A percentile compares a stretch with the other conserved stretches of the same genome.
Evolutionary conservation across 2,113 vertebrate genomes (phyloP).

Genomic region (Xenopus tropicalis): DNA sequence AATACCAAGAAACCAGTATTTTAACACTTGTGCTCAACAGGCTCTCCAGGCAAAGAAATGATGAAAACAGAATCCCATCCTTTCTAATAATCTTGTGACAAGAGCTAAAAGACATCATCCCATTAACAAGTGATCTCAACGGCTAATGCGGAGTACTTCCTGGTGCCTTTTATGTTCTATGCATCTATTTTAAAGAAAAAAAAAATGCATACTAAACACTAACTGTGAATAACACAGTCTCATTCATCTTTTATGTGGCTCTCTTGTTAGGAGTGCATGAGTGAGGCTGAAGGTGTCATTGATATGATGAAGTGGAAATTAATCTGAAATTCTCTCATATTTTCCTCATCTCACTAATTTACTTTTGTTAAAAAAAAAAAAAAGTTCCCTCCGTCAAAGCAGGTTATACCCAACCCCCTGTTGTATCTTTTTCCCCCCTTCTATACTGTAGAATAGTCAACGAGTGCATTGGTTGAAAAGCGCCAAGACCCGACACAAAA

Average conservation of each 20-base stretch:
- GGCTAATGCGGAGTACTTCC: constrained; percentile 92
- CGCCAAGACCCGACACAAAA: constrained; percentile 88
- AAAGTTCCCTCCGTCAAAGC: constrained; percentile 76
- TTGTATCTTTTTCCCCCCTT: constrained; percentile 63
- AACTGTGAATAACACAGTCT: constrained; percentile 80
- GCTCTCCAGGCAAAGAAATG: constrained; percentile 77
- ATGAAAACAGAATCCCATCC: constrained; percentile 88
- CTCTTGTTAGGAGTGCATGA: constrained; percentile 83
- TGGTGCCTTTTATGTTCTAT: constrained; percentile 88
- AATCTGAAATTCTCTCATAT: constrained; percentile 87
- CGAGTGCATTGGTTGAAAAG: constrained; percentile 89
- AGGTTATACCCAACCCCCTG: constrained; percentile 86
- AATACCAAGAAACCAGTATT: constrained; percentile 82
- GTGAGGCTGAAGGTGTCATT: constrained; percentile 91
- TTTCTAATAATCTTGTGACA: constrained; percentile 99
- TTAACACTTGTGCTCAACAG: constrained; percentile 88
- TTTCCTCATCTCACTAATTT: constrained; percentile 80
- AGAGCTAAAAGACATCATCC: constrained; percentile 99
- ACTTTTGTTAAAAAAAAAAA: constrained; percentile 73
- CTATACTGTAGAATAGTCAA: constrained; percentile 80
- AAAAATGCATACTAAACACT: constrained; percentile 86
- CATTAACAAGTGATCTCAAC: constrained; percentile 99
- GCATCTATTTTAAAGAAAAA: constrained; percentile 66
- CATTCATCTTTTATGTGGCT: constrained; percentile 94
- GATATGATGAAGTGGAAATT: constrained; percentile 92